Evolutionary conservation across 37 sponge, comb jelly and placozoan species (phyloP), one percentile per base, ranked within the genome.

Genomic region (Halisarca cf. caerulea): DNA sequence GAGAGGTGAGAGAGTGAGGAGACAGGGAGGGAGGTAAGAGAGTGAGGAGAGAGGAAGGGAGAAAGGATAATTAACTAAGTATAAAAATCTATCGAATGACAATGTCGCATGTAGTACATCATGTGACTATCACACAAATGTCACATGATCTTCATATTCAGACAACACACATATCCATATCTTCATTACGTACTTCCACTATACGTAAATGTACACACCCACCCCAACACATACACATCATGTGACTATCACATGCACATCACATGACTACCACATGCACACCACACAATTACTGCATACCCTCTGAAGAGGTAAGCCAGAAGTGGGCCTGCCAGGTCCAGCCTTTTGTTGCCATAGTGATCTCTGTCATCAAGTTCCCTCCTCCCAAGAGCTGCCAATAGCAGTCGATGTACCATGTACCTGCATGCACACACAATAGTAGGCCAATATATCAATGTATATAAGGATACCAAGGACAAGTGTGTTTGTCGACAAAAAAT

Each of bases 311-410:
- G 85, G 81, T 92, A 95, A 38, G 93, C 96, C 58, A 99, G 92
- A 41, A 99, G 86, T 17, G 99, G 99, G 0, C 99, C 99, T 69
- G 99, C 99, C 45, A 99, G 86, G 64, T 99, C 99, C 54, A 99
- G 86, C 28, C 99, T 79, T 88, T 99, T 99, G 95, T 99, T 99
- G 35, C 99, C 99, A 88, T 95, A 99, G 88, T 99, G 99, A 93
- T 99, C 99, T 33, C 99, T 85, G 80, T 99, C 99, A 78, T 99
- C 99, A 83, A 99, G 62, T 66, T 99, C 99, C 55, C 99, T 91
- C 59, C 96, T 59, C 5, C 99, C 99, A 42, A 95, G 78, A 17
- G 99, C 90, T 20, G 98, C 97, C 35, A 92, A 92, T 15, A 99
- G 89, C 53, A 99, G 89, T 14, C 99, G 88, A 59, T 99, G 96